Evolutionary conservation across 2,888 invertebrate species (phyloP).

Genomic region (Alsophila aescularia): DNA sequence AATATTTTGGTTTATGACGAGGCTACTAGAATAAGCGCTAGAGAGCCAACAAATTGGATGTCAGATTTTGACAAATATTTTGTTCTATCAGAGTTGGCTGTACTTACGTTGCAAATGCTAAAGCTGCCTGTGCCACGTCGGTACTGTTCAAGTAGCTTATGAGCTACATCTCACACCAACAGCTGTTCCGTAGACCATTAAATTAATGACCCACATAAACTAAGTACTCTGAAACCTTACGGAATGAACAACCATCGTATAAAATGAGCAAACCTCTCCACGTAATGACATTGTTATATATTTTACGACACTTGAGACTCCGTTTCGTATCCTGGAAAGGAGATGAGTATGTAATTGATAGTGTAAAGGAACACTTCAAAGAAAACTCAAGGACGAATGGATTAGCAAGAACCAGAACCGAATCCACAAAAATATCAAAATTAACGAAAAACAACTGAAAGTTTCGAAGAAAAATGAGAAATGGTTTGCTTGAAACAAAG

Average conservation of each 20-base stretch:
- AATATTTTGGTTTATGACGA: no score
- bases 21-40: no score
- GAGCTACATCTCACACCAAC: neutral
- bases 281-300: neutral
- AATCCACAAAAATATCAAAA: constrained; percentile 1
- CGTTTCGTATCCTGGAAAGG: neutral
- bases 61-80: no score
- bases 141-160: no score
- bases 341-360: neutral
- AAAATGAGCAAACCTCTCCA: neutral
- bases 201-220: neutral
- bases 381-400: neutral
- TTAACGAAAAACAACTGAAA: constrained; percentile 15
- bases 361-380: neutral
- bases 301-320: constrained; percentile 14
- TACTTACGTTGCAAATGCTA: no score
- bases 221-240: neutral
- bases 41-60: no score
- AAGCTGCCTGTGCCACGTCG: no score
- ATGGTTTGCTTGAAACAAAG: constrained; percentile 17
- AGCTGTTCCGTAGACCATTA: neutral
- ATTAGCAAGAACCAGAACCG: neutral
- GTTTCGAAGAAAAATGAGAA: constrained; percentile 17
- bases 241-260: neutral
- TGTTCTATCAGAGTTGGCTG: no score